Evolutionary conservation across 2,797 vertebrate species (phyloP).

Genomic region (Gobio occitaniae): DNA sequence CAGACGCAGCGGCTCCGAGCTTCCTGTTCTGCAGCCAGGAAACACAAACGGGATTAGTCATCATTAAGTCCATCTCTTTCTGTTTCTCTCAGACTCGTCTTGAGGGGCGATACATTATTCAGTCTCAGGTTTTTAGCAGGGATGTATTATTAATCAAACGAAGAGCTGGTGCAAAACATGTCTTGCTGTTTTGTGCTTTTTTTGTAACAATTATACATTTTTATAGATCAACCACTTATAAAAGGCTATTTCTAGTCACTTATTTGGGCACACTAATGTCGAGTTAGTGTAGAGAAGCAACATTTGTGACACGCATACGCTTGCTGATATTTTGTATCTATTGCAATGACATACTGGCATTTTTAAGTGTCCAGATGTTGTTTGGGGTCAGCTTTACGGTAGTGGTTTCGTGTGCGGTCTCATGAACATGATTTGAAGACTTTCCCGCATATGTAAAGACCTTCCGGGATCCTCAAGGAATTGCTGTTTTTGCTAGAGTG

Average conservation of each 20-base stretch:
- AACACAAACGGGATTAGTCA: background rate
- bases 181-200: background rate
- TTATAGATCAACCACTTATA: background rate
- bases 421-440: background rate
- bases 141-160: constrained; percentile 52
- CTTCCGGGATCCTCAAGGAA: background rate
- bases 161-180: background rate
- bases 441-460: background rate
- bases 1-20: background rate
- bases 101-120: constrained; percentile 52
- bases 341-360: background rate
- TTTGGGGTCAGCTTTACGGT: background rate
- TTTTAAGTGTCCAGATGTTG: background rate
- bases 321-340: background rate
- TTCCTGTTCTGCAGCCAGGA: constrained; percentile 1
- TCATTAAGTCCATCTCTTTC: background rate
- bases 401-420: background rate
- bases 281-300: background rate
- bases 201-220: background rate
- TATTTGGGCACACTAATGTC: background rate
- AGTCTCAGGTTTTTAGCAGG: constrained; percentile 28
- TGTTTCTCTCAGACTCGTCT: constrained; percentile 39
- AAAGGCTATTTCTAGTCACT: background rate
- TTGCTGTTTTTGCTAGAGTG: constrained; percentile 21
- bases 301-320: no score